Evolutionary conservation across 2,888 invertebrate species (phyloP).

Genomic region (Stenurella melanura): DNA sequence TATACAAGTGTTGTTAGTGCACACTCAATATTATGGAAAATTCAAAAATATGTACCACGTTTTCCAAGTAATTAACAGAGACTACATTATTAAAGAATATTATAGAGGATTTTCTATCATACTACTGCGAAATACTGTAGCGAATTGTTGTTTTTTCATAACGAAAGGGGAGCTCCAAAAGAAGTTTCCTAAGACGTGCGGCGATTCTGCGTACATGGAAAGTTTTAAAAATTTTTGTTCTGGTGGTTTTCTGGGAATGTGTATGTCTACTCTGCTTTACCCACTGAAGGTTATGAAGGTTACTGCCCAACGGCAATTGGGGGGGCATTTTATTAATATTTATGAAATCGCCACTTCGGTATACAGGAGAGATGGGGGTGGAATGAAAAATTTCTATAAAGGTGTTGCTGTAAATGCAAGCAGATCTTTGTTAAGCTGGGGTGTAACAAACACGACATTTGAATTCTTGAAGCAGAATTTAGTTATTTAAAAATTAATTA

Average conservation of each 20-base stretch:
- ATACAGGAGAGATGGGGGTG: slow-evolving; percentile 46
- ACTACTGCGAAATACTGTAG: slow-evolving; percentile 47
- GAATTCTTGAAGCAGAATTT: slow-evolving; percentile 41
- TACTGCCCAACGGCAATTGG: slow-evolving; percentile 51
- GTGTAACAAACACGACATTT: slow-evolving; percentile 52
- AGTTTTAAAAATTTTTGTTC: slow-evolving; percentile 49
- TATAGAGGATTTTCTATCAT: slow-evolving; percentile 54
- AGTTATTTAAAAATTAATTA: background rate
- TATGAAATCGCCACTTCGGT: slow-evolving; percentile 42
- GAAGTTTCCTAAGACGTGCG: slow-evolving; percentile 40
- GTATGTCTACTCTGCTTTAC: slow-evolving; percentile 53
- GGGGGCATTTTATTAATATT: slow-evolving; percentile 45
- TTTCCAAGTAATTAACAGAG: slow-evolving; percentile 41
- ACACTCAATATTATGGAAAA: slow-evolving; percentile 47
- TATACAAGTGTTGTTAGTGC: slow-evolving; percentile 54
- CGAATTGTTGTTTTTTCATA: slow-evolving; percentile 52
- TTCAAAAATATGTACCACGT: slow-evolving; percentile 55
- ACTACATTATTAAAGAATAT: slow-evolving; percentile 53
- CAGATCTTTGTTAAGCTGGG: slow-evolving; percentile 54
- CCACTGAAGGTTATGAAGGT: slow-evolving; percentile 56
- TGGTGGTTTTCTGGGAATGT: slow-evolving; percentile 51
- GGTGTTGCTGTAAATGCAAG: slow-evolving; percentile 47
- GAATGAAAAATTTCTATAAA: slow-evolving; percentile 54
- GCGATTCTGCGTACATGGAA: slow-evolving; percentile 35
- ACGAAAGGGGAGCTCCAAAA: slow-evolving; percentile 49